These are phyloP conservation scores for Hozukius guyotensis DNA, from an alignment of 2,797 vertebrate species.

Conservation along the genomic window DNA sequence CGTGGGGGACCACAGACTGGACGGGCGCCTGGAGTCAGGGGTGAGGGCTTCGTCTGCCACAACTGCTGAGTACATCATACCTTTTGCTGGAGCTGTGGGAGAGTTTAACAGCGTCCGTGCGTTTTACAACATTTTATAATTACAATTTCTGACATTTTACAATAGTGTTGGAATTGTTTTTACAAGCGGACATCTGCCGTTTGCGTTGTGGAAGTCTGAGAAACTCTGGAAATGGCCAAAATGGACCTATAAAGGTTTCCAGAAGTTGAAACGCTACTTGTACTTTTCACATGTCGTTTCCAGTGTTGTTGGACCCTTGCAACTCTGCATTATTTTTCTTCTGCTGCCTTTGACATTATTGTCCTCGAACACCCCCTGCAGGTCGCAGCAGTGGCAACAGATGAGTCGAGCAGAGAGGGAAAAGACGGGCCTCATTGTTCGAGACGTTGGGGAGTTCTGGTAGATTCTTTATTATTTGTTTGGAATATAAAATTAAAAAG, in stretches of 20 bases:
- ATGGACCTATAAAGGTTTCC: constrained; percentile 52
- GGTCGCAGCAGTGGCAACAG: constrained; percentile 85
- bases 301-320: constrained; percentile 1
- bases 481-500: not conserved
- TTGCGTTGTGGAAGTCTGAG: constrained; percentile 41
- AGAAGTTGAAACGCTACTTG: constrained; percentile 41
- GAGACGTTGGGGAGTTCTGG: constrained; percentile 89
- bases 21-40: constrained; percentile 86
- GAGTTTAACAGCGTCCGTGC: constrained; percentile 33
- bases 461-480: constrained; percentile 31
- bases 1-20: constrained; percentile 88
- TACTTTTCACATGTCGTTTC: constrained; percentile 38
- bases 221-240: constrained; percentile 50
- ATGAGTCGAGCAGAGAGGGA: constrained; percentile 79
- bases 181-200: constrained; percentile 54
- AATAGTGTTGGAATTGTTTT: constrained; percentile 42
- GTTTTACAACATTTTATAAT: constrained; percentile 52
- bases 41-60: constrained; percentile 65
- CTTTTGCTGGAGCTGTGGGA: constrained; percentile 41
- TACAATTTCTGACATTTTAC: constrained; percentile 55
- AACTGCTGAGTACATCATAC: constrained; percentile 29
- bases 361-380: constrained; percentile 53
- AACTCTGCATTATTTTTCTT: not conserved
- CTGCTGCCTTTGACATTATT: constrained; percentile 9
- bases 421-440: constrained; percentile 83